Evolutionary conservation across 2,888 invertebrate genomes (phyloP), one percentile per base, ranked within the genome.

Genomic region (Dicyrtoma fusca): DNA sequence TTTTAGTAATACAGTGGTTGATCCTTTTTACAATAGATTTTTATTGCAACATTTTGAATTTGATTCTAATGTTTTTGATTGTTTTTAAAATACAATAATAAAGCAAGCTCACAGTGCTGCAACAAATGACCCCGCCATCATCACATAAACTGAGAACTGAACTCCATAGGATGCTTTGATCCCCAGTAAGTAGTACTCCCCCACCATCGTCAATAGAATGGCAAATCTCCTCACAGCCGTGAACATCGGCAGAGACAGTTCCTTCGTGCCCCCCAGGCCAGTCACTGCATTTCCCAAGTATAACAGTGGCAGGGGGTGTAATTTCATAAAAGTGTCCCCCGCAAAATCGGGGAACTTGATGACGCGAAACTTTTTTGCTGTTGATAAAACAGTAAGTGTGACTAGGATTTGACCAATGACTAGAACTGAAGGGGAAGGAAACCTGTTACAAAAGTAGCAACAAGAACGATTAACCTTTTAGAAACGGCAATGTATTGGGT

Each of bases 151-250:
- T 84, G 96, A 95, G 49, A 93, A 85, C 84, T 97, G 94, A 13
- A 98, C 92, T 57, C 26, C 34, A n/a, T 13, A 42, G 2, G 61
- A n/a, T 34, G 61, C 10, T 11, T 42, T 61, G n/a, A 61, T 17
- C 87, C 91, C 84, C 21, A 99, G 87, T 68, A 99, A 89, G 82
- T 92, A 90, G 80, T 90, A 89, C 84, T 99, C 99, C n/a, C 92
- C 89, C 73, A 97, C 86, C 97, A 99, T 97, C 0, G 99, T 99
- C 92, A 99, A 94, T 26, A 99, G 86, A 81, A 99, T 98, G 66
- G 97, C 97, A 84, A 99, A 98, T 74, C 99, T 88, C 3, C 70
- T 34, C 34, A 34, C 34, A 8, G 21, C 14, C 0, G 98, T 97
- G 84, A 98, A 97, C 97, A 98, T 98, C 0, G 97, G 97, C 76